A percentile compares a stretch with the other conserved stretches of the same genome.
Conservation (phyloP, 2,888 invertebrate species). For the Sepiola atlantica region DNA sequence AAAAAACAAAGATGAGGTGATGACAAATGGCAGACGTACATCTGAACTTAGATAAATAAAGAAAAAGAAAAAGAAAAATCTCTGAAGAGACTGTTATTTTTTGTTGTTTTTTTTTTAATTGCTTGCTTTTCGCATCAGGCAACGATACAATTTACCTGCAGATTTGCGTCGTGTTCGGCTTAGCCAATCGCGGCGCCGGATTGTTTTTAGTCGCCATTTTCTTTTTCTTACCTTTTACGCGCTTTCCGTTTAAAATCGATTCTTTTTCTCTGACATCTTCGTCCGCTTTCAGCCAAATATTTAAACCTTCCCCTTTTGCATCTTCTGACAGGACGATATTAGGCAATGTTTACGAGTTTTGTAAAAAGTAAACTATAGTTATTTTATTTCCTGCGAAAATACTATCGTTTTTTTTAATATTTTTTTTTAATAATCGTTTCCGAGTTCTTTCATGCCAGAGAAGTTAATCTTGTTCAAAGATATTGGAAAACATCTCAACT, state of each 20-base stretch:
- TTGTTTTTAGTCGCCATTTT: too few species aligned
- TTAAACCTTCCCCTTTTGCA: background rate
- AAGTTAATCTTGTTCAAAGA: background rate
- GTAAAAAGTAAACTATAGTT: background rate
- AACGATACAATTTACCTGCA: background rate
- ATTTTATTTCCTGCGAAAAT: background rate
- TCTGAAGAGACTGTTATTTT: background rate
- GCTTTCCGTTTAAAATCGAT: background rate
- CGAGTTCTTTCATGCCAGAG: too few species aligned
- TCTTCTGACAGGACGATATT: background rate
- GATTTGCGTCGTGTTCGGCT: background rate
- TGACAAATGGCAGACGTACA: background rate
- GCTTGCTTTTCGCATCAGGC: background rate
- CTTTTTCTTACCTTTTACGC: too few species aligned
- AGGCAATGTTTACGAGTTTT: background rate
- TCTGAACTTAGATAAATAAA: background rate
- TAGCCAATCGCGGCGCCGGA: too few species aligned
- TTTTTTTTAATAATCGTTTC: too few species aligned
- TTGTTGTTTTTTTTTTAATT: background rate
- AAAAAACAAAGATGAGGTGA: background rate
- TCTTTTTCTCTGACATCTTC: background rate
- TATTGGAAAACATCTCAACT: background rate
- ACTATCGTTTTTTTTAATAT: background rate
- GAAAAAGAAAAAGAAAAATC: background rate
- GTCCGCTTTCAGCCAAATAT: background rate